Percentiles rank a stretch among this genome's conserved stretches.
Conservation (phyloP, 2,113 vertebrate species). For the Microtus oregoni region DNA sequence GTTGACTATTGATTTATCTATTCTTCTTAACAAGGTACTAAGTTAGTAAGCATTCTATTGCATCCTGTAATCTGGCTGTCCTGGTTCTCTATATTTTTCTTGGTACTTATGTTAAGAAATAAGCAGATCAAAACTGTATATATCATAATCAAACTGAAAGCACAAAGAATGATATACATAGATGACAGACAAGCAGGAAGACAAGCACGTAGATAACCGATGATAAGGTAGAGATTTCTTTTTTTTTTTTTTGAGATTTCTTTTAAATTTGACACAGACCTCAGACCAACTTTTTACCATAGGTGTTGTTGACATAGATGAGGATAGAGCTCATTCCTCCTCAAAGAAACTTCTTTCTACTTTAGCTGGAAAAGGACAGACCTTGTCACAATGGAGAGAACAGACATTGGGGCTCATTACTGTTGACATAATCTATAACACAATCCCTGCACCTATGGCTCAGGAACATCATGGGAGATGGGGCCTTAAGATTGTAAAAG, state of each 20-base stretch:
- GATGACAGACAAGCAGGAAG: background rate
- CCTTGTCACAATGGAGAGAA: background rate
- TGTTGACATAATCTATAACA: background rate
- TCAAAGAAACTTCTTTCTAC: background rate
- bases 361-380: too few relatives aligned
- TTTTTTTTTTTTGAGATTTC: too few relatives aligned
- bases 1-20: background rate
- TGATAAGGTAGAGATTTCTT: background rate
- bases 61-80: background rate
- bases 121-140: background rate
- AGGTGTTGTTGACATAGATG: background rate
- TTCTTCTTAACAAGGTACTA: constrained; percentile 11
- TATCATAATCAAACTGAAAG: background rate
- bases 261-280: background rate
- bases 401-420: fast-evolving
- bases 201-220: background rate
- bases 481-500: background rate
- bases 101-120: constrained; percentile 18
- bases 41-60: background rate
- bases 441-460: background rate
- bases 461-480: background rate
- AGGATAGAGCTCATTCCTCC: too few relatives aligned
- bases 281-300: background rate
- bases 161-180: background rate
- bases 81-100: background rate